Evolutionary conservation across 2,797 vertebrate genomes (phyloP).

Genomic region (Denticeps clupeoides): DNA sequence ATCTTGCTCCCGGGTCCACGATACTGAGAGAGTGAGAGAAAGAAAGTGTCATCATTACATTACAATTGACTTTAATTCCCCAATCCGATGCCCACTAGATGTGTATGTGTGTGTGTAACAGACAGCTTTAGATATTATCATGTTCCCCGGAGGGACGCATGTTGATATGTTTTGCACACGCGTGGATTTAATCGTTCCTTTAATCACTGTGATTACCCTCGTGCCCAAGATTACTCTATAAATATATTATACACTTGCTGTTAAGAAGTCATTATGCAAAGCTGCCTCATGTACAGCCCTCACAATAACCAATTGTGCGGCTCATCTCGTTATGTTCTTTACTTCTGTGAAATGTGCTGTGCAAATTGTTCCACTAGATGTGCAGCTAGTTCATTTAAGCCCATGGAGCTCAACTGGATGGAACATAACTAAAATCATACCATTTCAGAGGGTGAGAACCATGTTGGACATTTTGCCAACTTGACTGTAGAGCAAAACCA

Average conservation of each 20-base stretch:
- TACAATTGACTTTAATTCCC: slow-evolving; percentile 28
- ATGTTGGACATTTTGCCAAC: no score
- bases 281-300: not conserved
- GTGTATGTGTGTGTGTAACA: slow-evolving; percentile 7
- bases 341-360: no score
- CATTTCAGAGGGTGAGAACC: no score
- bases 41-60: slow-evolving; percentile 17
- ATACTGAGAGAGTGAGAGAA: no score
- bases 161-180: slow-evolving; percentile 9
- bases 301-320: not conserved
- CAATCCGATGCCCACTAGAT: no score
- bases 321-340: not conserved
- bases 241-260: not conserved
- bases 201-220: slow-evolving; percentile 8
- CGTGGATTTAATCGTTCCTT: slow-evolving; percentile 11
- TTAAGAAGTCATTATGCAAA: not conserved
- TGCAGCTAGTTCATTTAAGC: no score
- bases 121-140: slow-evolving; percentile 2
- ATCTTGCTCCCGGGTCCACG: no score
- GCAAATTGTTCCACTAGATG: no score
- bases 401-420: no score
- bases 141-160: slow-evolving; percentile 12
- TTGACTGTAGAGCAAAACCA: no score
- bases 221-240: not conserved
- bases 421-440: no score